A percentile compares a stretch with the other conserved stretches of the same genome.
These are phyloP conservation scores for Palythoa grandiflora DNA, from an alignment of 92 coral and sea anemone genomes.

Conservation along the genomic window DNA sequence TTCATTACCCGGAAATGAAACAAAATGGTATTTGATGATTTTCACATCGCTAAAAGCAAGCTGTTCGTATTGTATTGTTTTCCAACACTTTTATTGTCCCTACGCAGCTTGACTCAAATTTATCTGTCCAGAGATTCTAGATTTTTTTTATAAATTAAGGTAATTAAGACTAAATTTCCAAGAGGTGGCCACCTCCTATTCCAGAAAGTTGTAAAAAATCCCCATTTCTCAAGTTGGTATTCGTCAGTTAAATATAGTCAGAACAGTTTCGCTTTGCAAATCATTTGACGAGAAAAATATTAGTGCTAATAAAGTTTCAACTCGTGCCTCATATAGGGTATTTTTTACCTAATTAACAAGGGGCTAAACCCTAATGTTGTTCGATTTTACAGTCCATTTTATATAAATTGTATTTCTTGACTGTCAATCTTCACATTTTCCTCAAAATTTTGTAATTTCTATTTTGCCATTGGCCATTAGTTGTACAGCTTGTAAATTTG, in stretches of 20 bases:
- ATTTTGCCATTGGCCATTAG: not conserved
- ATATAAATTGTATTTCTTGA: not conserved
- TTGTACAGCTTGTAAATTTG: too few relatives aligned
- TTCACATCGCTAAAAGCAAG: conserved; percentile 14
- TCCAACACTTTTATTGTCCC: not conserved
- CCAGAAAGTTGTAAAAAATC: not conserved
- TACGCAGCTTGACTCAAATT: not conserved
- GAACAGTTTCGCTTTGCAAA: not conserved
- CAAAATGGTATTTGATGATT: not conserved
- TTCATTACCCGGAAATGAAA: conserved; percentile 31
- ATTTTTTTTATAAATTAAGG: not conserved
- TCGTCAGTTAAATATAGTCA: not conserved
- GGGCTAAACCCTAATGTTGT: not conserved
- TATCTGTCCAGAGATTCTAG: not conserved
- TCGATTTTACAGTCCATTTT: not conserved
- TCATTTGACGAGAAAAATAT: not conserved
- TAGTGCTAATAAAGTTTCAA: not conserved
- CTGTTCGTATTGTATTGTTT: conserved; percentile 2
- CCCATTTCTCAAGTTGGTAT: not conserved
- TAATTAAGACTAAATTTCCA: not conserved
- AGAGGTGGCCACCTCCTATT: not conserved
- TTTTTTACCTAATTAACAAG: not conserved
- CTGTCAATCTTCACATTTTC: too few relatives aligned
- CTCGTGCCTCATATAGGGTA: not conserved
- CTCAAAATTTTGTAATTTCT: too few relatives aligned